phyloP scores from a whole-genome alignment of 2,888 invertebrate genomes.

The Dryobota labecula region DNA sequence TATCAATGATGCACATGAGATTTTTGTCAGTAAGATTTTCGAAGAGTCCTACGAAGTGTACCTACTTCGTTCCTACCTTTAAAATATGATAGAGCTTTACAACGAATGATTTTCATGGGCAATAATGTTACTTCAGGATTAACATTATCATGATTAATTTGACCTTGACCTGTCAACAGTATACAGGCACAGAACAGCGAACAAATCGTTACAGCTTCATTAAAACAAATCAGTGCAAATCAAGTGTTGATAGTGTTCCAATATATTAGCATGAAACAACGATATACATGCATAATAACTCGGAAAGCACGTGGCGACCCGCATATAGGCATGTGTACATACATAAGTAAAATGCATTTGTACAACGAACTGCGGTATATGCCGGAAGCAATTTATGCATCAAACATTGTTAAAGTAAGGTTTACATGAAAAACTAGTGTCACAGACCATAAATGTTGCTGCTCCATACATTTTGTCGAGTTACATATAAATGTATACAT shows the following conservation, averaged over 20 bases:
- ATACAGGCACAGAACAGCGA: neutral
- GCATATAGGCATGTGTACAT: neutral
- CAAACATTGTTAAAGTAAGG: slow-evolving; percentile 31
- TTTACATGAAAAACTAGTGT: slow-evolving; percentile 11
- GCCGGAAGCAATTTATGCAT: slow-evolving; percentile 42
- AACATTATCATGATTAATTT: neutral
- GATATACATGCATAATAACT: slow-evolving; percentile 14
- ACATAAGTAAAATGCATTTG: slow-evolving; percentile 15
- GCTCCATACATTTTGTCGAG: neutral
- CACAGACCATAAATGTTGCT: neutral
- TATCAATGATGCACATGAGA: no score
- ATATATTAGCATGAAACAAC: slow-evolving; percentile 21
- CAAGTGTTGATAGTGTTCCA: neutral
- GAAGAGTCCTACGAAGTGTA: no score
- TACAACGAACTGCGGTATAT: slow-evolving; percentile 11
- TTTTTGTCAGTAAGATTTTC: no score
- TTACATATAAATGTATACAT: neutral
- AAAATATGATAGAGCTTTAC: no score
- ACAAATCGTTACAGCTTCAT: slow-evolving; percentile 19
- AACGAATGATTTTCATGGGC: neutral
- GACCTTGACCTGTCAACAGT: no score
- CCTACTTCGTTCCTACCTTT: no score
- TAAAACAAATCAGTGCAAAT: neutral
- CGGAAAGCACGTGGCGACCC: slow-evolving; percentile 31
- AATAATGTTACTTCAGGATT: neutral